Conservation (phyloP, 2,113 vertebrate species). For the Falco punctatus region DNA sequence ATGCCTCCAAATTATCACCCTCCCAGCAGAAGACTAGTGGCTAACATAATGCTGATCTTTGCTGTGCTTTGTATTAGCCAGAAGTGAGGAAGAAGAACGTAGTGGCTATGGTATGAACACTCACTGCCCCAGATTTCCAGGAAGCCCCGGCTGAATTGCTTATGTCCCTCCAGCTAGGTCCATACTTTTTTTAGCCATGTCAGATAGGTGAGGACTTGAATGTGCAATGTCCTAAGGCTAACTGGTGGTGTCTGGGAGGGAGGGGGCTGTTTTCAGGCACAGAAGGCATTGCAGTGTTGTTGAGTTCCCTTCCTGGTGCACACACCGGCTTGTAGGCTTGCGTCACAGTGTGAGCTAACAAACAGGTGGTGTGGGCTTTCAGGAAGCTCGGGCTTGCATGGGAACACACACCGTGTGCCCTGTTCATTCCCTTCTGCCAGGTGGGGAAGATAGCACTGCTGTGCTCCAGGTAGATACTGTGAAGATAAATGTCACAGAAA, state of each 20-base stretch:
- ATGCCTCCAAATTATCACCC: neutral
- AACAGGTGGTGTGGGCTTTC: neutral
- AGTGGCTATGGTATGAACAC: neutral
- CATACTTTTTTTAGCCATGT: neutral
- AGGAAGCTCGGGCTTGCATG: neutral
- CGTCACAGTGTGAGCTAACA: neutral
- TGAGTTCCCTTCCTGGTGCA: neutral
- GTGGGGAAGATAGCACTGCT: neutral
- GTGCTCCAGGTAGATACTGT: neutral
- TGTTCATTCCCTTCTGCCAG: neutral
- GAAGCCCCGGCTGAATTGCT: neutral
- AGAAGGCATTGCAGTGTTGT: neutral
- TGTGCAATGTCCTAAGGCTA: neutral
- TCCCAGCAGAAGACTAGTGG: neutral
- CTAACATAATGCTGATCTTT: neutral
- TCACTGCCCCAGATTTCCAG: neutral
- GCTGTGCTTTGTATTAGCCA: neutral
- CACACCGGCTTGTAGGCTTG: neutral
- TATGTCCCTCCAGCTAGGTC: neutral
- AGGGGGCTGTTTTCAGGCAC: neutral
- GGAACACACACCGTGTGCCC: fast-evolving
- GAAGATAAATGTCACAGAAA: neutral
- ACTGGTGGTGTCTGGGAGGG: neutral
- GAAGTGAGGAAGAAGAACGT: neutral
- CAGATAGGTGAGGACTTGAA: neutral